Conservation (phyloP, 2,888 invertebrate species). For the Nasonia oneida region DNA sequence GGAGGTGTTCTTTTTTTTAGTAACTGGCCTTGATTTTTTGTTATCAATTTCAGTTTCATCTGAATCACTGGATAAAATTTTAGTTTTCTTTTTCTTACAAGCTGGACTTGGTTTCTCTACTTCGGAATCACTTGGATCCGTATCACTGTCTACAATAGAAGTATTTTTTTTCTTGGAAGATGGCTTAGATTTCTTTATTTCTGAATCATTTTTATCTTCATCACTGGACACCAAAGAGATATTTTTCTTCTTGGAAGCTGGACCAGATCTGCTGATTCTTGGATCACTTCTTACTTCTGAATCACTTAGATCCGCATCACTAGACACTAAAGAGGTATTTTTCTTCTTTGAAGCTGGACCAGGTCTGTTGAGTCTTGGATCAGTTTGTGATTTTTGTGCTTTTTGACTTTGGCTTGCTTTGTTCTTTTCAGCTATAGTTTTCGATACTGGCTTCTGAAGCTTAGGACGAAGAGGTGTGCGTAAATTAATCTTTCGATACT, state of each 20-base stretch:
- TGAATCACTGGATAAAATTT: neutral
- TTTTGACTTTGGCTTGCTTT: neutral
- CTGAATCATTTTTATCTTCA: neutral
- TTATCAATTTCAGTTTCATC: neutral
- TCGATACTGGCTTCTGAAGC: slow-evolving; percentile 21
- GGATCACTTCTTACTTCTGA: slow-evolving; percentile 5
- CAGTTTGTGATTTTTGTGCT: neutral
- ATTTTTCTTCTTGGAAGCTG: neutral
- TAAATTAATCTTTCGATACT: slow-evolving; percentile 50
- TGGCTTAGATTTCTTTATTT: neutral
- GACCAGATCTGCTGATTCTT: neutral
- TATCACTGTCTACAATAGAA: neutral
- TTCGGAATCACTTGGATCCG: neutral
- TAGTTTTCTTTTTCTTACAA: neutral
- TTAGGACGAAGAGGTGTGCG: slow-evolving; percentile 46
- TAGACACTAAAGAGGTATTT: neutral
- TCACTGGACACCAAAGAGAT: neutral
- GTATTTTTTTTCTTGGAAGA: neutral
- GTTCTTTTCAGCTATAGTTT: slow-evolving; percentile 31
- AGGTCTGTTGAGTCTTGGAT: slow-evolving; percentile 12
- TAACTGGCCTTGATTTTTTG: neutral
- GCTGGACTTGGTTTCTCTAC: neutral
- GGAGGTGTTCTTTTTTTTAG: slow-evolving; percentile 12
- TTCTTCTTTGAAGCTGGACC: slow-evolving; percentile 19
- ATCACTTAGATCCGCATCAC: slow-evolving; percentile 10